Evolutionary conservation across 2,888 invertebrate genomes (phyloP), one percentile per base, ranked within the genome.

Genomic region (Cryptus armator): DNA sequence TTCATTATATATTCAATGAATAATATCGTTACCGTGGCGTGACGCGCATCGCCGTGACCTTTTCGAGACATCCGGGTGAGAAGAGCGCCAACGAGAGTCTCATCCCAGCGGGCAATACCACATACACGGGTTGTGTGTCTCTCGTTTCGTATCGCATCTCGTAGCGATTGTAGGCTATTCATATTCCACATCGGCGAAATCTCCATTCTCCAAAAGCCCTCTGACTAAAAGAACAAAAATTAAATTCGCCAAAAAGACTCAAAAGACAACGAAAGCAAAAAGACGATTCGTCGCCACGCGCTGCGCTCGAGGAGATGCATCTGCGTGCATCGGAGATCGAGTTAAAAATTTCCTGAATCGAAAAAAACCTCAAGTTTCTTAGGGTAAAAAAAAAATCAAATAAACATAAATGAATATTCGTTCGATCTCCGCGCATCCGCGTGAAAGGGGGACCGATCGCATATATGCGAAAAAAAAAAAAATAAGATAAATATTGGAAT

Each of bases 21-120:
- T 75, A 83, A 79, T 70, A 80, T 80, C 79, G 70, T 71, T 64
- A 59, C 64, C 64, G 83, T 79, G 79, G 70, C 79, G 83, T 80
- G 83, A 84, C 83, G 80, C 80, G 79, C 80, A 84, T 80, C 79
- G 56, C 83, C 82, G 82, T 85, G 85, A 85, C 85, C 85, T 85
- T 85, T 85, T 85, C 80, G 80, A 85, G 80, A 85, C 85, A 85
- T 85, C 85, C 85, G 85, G 85, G 83, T 85, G 84, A 84, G 76
- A 43, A 76, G 84, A 71, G 84, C 72, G 80, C 72, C 80, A 59
- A 76, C 84, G 66, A 84, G 56, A 72, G 79, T 80, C 80, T 76
- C 74, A 80, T 80, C 79, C 66, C 37, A 72, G 68, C 66, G 48
- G 70, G 75, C 46, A 68, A 74, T 53, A 64, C 83, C 14, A 56